A percentile compares a stretch with the other conserved stretches of the same genome.
Evolutionary conservation across 2,113 vertebrate genomes (phyloP).

Genomic region (Meleagris gallopavo): DNA sequence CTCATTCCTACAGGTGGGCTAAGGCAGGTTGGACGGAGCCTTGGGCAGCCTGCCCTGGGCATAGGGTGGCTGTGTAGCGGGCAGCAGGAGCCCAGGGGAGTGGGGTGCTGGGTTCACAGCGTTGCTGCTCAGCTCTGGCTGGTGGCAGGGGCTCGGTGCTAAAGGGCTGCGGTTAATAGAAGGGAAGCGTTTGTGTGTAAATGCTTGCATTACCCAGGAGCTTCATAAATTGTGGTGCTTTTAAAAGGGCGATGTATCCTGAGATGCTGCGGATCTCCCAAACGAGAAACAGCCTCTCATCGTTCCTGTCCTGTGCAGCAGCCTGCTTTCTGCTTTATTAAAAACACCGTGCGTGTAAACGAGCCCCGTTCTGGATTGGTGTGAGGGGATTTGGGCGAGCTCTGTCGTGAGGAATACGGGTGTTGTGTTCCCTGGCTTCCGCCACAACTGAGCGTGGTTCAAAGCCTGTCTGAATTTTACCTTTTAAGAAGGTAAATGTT

Average conservation of each 20-base stretch:
- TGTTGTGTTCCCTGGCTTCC: background rate
- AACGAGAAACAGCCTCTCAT: background rate
- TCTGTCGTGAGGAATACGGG: fast-evolving
- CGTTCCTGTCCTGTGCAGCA: fast-evolving
- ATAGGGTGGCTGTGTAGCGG: too few species aligned
- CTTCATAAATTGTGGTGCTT: background rate
- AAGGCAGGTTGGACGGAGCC: background rate
- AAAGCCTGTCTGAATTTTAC: background rate
- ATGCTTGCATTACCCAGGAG: background rate
- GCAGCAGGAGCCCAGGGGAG: background rate
- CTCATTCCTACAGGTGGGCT: background rate
- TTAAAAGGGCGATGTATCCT: background rate
- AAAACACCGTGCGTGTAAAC: fast-evolving
- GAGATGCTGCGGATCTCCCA: background rate
- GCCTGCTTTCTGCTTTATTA: background rate
- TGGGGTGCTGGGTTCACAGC: background rate
- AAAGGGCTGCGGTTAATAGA: background rate
- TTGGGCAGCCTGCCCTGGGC: background rate
- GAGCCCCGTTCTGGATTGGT: background rate
- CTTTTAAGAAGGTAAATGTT: background rate
- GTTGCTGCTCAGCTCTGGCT: fast-evolving
- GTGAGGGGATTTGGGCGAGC: background rate
- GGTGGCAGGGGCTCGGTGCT: background rate
- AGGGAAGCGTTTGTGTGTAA: background rate
- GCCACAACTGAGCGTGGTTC: background rate